phyloP scores from a whole-genome alignment of 2,797 vertebrate species.

The Eulemur coronatus region DNA sequence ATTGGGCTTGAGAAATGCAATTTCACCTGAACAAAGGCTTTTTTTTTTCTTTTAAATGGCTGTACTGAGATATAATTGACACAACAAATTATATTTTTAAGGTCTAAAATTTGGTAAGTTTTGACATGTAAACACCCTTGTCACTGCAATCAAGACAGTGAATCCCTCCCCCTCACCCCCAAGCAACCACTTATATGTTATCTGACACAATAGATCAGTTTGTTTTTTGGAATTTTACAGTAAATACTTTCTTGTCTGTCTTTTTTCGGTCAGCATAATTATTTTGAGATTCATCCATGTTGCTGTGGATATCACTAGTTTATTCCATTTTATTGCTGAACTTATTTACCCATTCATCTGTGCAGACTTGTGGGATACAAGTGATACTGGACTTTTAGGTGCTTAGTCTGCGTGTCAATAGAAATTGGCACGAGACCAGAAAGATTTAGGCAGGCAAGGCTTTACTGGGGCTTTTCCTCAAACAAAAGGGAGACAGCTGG shows the following conservation, averaged over 20 bases:
- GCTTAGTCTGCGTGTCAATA: not conserved
- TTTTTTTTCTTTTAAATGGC: not conserved
- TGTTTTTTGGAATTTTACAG: not conserved
- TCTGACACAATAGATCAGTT: not conserved
- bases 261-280: not conserved
- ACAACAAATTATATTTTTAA: not conserved
- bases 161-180: not conserved
- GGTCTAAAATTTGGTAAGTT: not conserved
- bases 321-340: not conserved
- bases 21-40: not conserved
- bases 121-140: not conserved
- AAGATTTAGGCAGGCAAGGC: not conserved
- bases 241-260: not conserved
- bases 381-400: not conserved
- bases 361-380: not conserved
- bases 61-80: constrained; percentile 28
- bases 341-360: not conserved
- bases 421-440: not conserved
- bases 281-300: not conserved
- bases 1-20: not conserved
- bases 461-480: not conserved
- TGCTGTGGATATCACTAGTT: not conserved
- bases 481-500: not conserved
- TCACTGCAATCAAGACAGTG: not conserved
- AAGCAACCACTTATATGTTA: not conserved